These are phyloP conservation scores for Drosophila micromelanica DNA, from an alignment of 1,140 invertebrate species.

Conservation along the genomic window DNA sequence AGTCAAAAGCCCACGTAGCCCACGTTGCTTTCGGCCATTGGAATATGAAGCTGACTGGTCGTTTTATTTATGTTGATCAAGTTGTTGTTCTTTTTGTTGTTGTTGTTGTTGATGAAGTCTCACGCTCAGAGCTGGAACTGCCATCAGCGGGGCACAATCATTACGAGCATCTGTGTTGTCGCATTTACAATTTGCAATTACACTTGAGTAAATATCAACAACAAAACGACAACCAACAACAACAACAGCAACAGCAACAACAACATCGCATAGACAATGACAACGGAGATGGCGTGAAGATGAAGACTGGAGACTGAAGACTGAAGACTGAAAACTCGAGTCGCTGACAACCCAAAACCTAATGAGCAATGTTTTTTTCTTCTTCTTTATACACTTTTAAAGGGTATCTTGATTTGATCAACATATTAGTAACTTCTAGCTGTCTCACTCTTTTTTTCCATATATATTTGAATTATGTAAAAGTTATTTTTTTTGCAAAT, in stretches of 20 bases:
- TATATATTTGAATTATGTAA: too few relatives aligned
- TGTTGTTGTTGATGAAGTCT: slow-evolving; percentile 38
- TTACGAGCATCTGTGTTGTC: slow-evolving; percentile 81
- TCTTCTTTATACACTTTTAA: too few relatives aligned
- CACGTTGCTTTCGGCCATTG: slow-evolving; percentile 26
- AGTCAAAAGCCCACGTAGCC: slow-evolving; percentile 42
- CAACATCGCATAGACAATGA: slow-evolving; percentile 11
- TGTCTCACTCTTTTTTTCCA: too few relatives aligned
- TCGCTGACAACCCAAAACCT: slow-evolving; percentile 62
- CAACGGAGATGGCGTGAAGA: slow-evolving; percentile 20
- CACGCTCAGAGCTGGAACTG: slow-evolving; percentile 42
- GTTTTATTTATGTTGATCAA: slow-evolving; percentile 7
- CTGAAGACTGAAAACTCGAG: slow-evolving; percentile 33
- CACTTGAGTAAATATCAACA: slow-evolving; percentile 82
- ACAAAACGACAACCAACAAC: slow-evolving; percentile 43
- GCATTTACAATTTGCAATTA: slow-evolving; percentile 81
- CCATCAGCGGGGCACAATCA: slow-evolving; percentile 54
- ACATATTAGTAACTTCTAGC: too few relatives aligned
- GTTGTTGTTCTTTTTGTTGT: background rate
- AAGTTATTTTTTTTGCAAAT: too few relatives aligned
- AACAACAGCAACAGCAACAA: slow-evolving; percentile 34
- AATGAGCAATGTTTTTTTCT: slow-evolving; percentile 69
- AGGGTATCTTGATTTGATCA: too few relatives aligned
- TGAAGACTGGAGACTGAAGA: slow-evolving; percentile 32
- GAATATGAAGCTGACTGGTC: slow-evolving; percentile 32